Percentiles rank a stretch among this genome's conserved stretches.
These are phyloP conservation scores for Papilio aristodemus DNA, from an alignment of 1,140 invertebrate species.

Conservation along the genomic window DNA sequence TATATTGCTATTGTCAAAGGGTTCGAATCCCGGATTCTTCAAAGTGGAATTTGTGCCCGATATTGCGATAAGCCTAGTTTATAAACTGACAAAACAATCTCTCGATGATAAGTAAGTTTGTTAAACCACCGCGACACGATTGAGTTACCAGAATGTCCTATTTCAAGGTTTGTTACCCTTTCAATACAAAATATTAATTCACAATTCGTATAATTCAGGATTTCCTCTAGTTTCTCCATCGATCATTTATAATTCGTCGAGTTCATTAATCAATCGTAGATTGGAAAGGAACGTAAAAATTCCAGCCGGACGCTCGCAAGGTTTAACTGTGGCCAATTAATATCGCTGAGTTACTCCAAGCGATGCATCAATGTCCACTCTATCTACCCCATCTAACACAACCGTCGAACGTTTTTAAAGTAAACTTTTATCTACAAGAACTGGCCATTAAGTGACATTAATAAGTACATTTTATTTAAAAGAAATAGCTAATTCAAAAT, in stretches of 20 bases:
- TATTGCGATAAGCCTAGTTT: no score
- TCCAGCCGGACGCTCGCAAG: background rate
- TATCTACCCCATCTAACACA: conserved; percentile 3
- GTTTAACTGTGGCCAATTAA: conserved; percentile 18
- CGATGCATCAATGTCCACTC: background rate
- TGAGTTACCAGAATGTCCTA: no score
- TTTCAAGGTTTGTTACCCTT: no score
- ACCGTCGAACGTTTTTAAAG: background rate
- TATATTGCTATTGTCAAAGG: no score
- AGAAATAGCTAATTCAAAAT: no score
- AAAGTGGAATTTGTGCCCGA: no score
- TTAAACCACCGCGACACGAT: no score
- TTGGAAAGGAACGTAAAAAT: conserved; percentile 11
- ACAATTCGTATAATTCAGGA: background rate
- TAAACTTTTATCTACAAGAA: conserved; percentile 1
- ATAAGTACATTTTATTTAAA: background rate
- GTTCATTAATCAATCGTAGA: background rate
- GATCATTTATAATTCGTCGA: background rate
- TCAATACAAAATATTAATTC: no score
- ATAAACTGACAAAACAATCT: no score
- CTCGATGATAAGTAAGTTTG: no score
- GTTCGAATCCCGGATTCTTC: no score
- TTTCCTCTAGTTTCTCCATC: background rate
- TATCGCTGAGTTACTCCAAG: background rate
- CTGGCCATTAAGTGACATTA: background rate